phyloP scores from a whole-genome alignment of 2,888 invertebrate genomes.

The Megamerina dolium region DNA sequence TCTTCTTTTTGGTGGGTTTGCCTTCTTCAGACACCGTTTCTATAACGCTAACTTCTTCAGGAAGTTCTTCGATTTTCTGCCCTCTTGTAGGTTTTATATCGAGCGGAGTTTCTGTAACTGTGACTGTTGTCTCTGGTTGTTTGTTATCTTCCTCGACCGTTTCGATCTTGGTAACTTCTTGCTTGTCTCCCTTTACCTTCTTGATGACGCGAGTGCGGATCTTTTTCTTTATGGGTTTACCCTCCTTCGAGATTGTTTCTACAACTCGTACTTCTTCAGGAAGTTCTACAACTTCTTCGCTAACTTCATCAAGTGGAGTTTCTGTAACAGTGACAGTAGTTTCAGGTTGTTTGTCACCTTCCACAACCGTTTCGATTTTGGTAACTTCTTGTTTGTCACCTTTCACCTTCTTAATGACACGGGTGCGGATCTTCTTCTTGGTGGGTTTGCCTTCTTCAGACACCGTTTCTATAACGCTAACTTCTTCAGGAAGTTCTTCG shows the following conservation, averaged over 20 bases:
- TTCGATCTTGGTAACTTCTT: slow-evolving; percentile 21
- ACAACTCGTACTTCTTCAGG: slow-evolving; percentile 16
- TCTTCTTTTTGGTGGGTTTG: slow-evolving; percentile 24
- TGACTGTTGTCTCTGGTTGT: slow-evolving; percentile 19
- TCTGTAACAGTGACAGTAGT: slow-evolving; percentile 37
- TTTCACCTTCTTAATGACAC: slow-evolving; percentile 37
- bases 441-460: slow-evolving; percentile 23
- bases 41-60: slow-evolving; percentile 30
- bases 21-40: slow-evolving; percentile 35
- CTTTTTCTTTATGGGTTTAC: slow-evolving; percentile 17
- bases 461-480: slow-evolving; percentile 16
- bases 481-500: slow-evolving; percentile 15
- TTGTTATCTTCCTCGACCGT: slow-evolving; percentile 21
- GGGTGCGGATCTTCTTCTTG: slow-evolving; percentile 39
- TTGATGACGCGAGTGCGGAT: slow-evolving; percentile 18
- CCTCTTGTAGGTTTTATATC: slow-evolving; percentile 10
- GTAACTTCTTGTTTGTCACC: slow-evolving; percentile 36
- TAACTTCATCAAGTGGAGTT: slow-evolving; percentile 18
- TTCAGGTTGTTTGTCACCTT: slow-evolving; percentile 43
- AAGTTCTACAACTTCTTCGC: slow-evolving; percentile 12
- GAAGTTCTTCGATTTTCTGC: slow-evolving; percentile 15
- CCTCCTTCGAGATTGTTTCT: slow-evolving; percentile 17
- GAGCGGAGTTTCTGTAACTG: slow-evolving; percentile 14
- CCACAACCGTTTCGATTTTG: slow-evolving; percentile 45
- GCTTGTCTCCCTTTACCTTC: slow-evolving; percentile 17